Base-by-base conservation (phyloP, 2,113 vertebrate genomes). In the Corvus cornix region DNA sequence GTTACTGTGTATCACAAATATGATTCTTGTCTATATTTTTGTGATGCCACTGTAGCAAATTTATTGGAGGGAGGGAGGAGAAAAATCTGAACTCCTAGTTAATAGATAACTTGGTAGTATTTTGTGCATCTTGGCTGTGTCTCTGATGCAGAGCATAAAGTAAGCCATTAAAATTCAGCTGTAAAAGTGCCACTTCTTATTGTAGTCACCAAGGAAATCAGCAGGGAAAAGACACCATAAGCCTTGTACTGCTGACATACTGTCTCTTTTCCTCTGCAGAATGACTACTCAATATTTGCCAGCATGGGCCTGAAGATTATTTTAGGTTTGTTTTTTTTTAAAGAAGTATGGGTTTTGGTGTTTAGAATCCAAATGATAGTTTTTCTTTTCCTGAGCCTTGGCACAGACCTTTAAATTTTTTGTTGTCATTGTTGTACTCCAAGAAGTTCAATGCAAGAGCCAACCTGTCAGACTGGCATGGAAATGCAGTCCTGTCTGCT, bases 141-240 rank as follows among this genome's bases (percentile, higher is more conserved):
- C 48, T 96, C 55, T 77, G 28, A 67, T 63, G 60, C 60, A 92
- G 44, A 89, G 14, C 22, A 28, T 72, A 83, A 90, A 75, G 27
- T 13, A 86, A 44, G 16, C 24, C 48, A 81, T 78, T 88, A 89
- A 93, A 89, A 96, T 89, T 72, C n/a, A 90, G 39, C 60, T 87
- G 49, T 82, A 72, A 64, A 88, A 84, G 49, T 68, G 44, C 22
- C 41, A 81, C 24, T 92, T 95, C 88, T 91, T 68, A 52, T 58
- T 93, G 87, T 64, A 68, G 64, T 84, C 33, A 56, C 60, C 44
- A 35, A 49, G 46, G 64, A 23, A 90, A 74, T 89, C 73, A 88
- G 49, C 39, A 72, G 59, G 46, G 63, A 88, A 86, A 93, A 78
- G 76, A 53, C 37, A 78, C 16, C 53, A 64, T 52, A 90, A 84